phyloP scores from a whole-genome alignment of 2,113 vertebrate genomes.

The Pelodiscus sinensis region DNA sequence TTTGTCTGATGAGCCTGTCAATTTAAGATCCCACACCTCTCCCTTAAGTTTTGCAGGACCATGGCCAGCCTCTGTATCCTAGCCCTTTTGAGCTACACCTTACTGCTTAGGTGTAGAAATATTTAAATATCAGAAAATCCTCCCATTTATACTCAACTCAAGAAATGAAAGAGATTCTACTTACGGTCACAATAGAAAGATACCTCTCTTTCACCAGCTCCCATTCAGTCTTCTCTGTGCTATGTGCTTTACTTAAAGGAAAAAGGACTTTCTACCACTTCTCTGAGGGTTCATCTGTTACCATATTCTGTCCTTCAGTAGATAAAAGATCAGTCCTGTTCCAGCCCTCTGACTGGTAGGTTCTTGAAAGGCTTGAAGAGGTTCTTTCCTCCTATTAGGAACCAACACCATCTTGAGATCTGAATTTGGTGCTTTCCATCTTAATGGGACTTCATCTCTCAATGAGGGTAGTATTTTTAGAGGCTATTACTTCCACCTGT shows the following conservation, averaged over 20 bases:
- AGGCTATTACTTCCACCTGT: background rate
- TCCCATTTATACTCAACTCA: background rate
- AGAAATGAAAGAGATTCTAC: background rate
- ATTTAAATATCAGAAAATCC: background rate
- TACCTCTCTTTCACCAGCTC: background rate
- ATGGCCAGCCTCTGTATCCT: background rate
- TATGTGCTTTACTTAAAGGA: background rate
- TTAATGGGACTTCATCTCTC: background rate
- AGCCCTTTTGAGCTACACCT: background rate
- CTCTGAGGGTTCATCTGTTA: background rate
- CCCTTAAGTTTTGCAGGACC: background rate
- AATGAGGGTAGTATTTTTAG: background rate
- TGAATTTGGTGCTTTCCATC: background rate
- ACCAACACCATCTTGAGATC: background rate
- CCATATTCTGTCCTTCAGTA: background rate
- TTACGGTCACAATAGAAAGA: background rate
- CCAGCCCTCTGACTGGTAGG: background rate
- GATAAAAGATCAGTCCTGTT: background rate
- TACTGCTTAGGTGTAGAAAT: background rate
- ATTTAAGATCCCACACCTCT: background rate
- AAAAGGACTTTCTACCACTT: background rate
- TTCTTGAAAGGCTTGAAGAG: background rate
- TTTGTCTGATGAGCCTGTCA: background rate
- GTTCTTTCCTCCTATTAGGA: background rate
- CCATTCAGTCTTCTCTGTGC: background rate